These are phyloP conservation scores for Cyrtonyx montezumae DNA, from an alignment of 2,113 vertebrate genomes.

Conservation along the genomic window DNA sequence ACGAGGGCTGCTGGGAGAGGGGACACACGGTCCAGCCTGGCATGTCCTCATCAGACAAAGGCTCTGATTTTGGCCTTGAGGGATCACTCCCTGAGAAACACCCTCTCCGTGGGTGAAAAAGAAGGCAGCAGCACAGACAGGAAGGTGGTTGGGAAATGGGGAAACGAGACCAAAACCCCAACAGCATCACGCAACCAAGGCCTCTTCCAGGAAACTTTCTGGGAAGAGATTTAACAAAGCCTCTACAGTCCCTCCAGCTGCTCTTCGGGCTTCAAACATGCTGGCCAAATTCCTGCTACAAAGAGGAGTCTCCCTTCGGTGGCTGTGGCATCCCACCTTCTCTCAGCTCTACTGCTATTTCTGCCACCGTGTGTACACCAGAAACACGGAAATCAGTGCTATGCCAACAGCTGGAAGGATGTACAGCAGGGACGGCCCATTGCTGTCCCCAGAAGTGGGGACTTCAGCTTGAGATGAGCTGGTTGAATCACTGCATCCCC, in stretches of 20 bases:
- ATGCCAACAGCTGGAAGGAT: not conserved
- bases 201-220: slow-evolving; percentile 14
- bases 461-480: not conserved
- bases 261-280: not conserved
- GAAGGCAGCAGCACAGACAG: not conserved
- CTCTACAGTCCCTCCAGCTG: accelerated
- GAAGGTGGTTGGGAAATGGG: not conserved
- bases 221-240: not conserved
- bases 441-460: not conserved
- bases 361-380: not conserved
- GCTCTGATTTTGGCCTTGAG: not conserved
- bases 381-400: not conserved
- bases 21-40: accelerated
- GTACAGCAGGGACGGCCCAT: not conserved
- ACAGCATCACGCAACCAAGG: not conserved
- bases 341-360: not conserved
- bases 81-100: accelerated
- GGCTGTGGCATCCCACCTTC: accelerated
- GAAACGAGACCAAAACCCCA: not conserved
- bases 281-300: not conserved
- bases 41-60: accelerated
- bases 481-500: accelerated
- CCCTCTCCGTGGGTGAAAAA: not conserved
- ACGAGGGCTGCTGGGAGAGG: not conserved
- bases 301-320: accelerated